phyloP scores from a whole-genome alignment of 2,113 vertebrate species.

The Nyctibius bracteatus region DNA sequence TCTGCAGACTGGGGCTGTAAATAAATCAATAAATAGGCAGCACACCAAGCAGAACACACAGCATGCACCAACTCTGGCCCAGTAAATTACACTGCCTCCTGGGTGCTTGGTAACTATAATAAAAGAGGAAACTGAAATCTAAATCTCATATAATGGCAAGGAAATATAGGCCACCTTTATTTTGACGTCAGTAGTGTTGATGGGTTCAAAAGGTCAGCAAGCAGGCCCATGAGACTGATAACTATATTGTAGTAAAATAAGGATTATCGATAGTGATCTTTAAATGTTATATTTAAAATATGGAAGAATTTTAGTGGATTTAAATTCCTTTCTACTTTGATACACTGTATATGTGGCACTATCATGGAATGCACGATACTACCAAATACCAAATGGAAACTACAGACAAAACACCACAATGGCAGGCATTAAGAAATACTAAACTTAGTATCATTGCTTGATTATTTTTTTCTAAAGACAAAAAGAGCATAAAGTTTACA shows the following conservation, averaged over 20 bases:
- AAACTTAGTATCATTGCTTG: not conserved
- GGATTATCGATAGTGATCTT: not conserved
- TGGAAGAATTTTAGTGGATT: not conserved
- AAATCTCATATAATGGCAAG: not conserved
- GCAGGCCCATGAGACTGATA: not conserved
- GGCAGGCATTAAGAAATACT: not conserved
- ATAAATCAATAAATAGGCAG: not conserved
- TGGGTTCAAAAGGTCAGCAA: not conserved
- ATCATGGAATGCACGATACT: not conserved
- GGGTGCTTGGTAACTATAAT: not conserved
- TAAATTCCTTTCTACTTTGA: not conserved
- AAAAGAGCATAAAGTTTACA: not conserved
- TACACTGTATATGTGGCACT: not conserved
- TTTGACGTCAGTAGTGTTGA: not conserved
- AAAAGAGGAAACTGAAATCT: not conserved
- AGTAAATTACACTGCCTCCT: not conserved
- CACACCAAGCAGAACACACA: not conserved
- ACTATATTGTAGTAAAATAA: not conserved
- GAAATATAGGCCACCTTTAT: not conserved
- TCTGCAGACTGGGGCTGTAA: not conserved
- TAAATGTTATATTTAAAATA: not conserved
- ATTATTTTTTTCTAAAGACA: not conserved
- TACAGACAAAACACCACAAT: not conserved
- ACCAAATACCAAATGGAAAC: not conserved
- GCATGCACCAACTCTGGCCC: not conserved